These are phyloP conservation scores for Streptopelia turtur DNA, from an alignment of 2,797 vertebrate genomes.

Conservation along the genomic window DNA sequence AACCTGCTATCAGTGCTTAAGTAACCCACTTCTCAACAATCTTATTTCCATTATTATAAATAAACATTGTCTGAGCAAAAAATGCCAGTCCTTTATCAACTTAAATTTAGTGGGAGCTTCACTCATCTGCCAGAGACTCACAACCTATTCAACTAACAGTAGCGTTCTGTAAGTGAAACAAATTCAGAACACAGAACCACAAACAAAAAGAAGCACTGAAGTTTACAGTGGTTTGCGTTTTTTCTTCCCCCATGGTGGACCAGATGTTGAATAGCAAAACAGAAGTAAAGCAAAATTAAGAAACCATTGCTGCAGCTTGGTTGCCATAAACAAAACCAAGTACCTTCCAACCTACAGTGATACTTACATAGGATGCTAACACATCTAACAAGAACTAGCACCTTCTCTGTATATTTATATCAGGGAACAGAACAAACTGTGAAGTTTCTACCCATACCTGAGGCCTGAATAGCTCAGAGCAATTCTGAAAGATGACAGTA, in stretches of 20 bases:
- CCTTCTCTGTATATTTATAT: not conserved
- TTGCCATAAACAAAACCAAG: not conserved
- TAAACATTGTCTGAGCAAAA: not conserved
- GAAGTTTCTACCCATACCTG: conserved; percentile 79
- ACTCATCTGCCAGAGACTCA: not conserved
- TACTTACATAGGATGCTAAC: not conserved
- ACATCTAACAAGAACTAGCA: not conserved
- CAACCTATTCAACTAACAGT: not conserved
- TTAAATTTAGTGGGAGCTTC: not conserved
- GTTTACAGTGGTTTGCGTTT: not conserved
- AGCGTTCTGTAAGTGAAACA: not conserved
- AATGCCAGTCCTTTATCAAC: not conserved
- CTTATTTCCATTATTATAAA: not conserved
- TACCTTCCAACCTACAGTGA: not conserved
- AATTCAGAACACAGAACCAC: not conserved
- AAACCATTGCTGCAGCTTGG: not conserved
- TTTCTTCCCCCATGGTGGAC: rapidly evolving
- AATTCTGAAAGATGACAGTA: conserved; percentile 77
- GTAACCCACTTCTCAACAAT: not conserved
- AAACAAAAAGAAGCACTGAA: not conserved
- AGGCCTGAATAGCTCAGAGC: conserved; percentile 84
- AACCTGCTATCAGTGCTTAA: not conserved
- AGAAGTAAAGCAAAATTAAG: not conserved
- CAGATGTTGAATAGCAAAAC: not conserved
- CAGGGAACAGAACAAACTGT: not conserved